Base-by-base conservation (phyloP, 2,888 invertebrate species). In the Elmis aenea region DNA sequence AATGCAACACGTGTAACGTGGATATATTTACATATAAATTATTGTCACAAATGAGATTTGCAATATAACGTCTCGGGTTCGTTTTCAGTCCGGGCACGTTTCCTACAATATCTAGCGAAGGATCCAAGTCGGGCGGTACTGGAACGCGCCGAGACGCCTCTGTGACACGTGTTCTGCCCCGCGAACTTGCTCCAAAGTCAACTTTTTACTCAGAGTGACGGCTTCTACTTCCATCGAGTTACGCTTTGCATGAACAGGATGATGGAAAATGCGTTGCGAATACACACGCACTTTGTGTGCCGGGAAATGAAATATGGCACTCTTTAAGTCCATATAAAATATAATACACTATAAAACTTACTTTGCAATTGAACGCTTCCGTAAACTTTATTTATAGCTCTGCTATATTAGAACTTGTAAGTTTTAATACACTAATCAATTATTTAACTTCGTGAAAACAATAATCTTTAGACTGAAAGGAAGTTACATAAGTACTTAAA, bases 11-110 rank as follows among this genome's bases (percentile, higher is more conserved):
- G 58, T 59, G 57, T 55, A 51, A 51, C 56, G 47, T 48, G 60
- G 62, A 63, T 64, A 61, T 64, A 65, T 65, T 65, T 65, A 64
- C 65, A 65, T 65, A 64, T 65, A 65, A 65, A 65, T 65, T 65
- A 65, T 65, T 63, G 64, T 63, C 63, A 58, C 64, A 64, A 65
- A 65, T 65, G 64, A 65, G 64, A 64, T 65, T 65, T 65, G 64
- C 65, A 61, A 62, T 64, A 64, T 62, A 62, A 59, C 63, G 61
- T 61, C 57, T 57, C 53, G 43, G 52, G 44, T 57, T 47, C 51
- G 59, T 58, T 42, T 34, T 48, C 28, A 61, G 54, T 53, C 59
- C 38, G 36, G 45, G 53, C 62, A 62, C 62, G 62, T 61, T 45
- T 48, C 40, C 50, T 51, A 45, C 60, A 57, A 60, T 57, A 60